Evolutionary conservation across 2,888 invertebrate species (phyloP), one percentile per base, ranked within the genome.

Genomic region (Parthenolecanium corni): DNA sequence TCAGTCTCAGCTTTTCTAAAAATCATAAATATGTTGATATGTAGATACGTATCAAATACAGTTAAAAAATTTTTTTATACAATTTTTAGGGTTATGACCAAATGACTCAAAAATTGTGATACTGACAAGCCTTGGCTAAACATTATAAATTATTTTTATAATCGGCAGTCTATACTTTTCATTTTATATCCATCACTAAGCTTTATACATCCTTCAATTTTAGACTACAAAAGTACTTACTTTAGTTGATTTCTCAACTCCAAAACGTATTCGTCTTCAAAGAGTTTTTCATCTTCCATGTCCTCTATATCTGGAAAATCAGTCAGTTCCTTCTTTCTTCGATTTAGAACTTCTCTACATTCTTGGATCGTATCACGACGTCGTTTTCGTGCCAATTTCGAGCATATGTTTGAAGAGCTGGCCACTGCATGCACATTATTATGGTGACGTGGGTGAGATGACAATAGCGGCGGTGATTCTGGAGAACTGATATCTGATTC

Each of bases 1-100:
- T 91, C 92, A 72, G 90, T 92, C 51, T 89, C 80, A 12, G 92
- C 89, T 78, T 92, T 95, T 75, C 88, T 61, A 20, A 18, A 49
- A 21, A n/a, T n/a, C 14, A 20, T 11, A 18, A 36, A 36, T 20
- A 52, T 31, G 9, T n/a, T n/a, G n/a, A n/a, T n/a, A n/a, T n/a
- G n/a, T n/a, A n/a, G n/a, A n/a, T n/a, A n/a, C n/a, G n/a, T n/a
- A n/a, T n/a, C n/a, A n/a, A n/a, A n/a, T n/a, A n/a, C n/a, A n/a
- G n/a, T n/a, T n/a, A n/a, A n/a, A n/a, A n/a, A n/a, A n/a, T n/a
- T n/a, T n/a, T n/a, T n/a, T n/a, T n/a, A n/a, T n/a, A n/a, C n/a
- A n/a, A n/a, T n/a, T n/a, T n/a, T n/a, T n/a, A n/a, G n/a, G n/a
- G n/a, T n/a, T n/a, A n/a, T n/a, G n/a, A n/a, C n/a, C n/a, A n/a